Percentiles rank a stretch among this genome's conserved stretches.
Evolutionary conservation across 2,888 invertebrate genomes (phyloP).

Genomic region (Atrina japonica): DNA sequence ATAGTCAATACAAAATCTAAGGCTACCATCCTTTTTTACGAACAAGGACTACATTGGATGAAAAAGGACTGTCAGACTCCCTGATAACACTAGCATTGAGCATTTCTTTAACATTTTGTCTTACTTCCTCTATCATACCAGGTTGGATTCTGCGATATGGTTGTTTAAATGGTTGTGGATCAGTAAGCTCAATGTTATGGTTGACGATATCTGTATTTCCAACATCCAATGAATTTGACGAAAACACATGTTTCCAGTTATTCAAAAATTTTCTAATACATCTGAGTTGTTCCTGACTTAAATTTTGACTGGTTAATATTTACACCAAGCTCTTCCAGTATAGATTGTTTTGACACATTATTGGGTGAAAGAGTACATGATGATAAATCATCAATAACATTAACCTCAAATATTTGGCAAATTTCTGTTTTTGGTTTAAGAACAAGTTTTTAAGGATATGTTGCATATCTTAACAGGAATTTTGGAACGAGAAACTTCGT

Average conservation of each 20-base stretch:
- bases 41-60: conserved; percentile 45
- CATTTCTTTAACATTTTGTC: conserved; percentile 41
- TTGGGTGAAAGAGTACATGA: no score
- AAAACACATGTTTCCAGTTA: no score
- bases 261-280: no score
- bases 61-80: conserved; percentile 30
- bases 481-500: background rate
- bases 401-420: no score
- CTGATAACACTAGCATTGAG: conserved; percentile 33
- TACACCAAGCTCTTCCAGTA: no score
- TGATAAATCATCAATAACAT: no score
- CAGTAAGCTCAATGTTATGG: conserved; percentile 33
- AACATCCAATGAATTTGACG: conserved; percentile 30
- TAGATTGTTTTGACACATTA: conserved; percentile 11
- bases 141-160: conserved; percentile 46
- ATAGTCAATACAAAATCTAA: conserved; percentile 47
- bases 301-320: no score
- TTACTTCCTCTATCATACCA: conserved; percentile 40
- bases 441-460: conserved; percentile 30
- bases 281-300: no score
- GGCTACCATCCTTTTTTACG: conserved; percentile 40
- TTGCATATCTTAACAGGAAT: conserved; percentile 37
- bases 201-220: conserved; percentile 32
- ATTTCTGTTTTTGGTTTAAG: conserved; percentile 15
- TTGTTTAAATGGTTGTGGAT: conserved; percentile 42